Evolutionary conservation across 2,797 vertebrate species (phyloP), one percentile per base, ranked within the genome.

Genomic region (Danionella dracula): DNA sequence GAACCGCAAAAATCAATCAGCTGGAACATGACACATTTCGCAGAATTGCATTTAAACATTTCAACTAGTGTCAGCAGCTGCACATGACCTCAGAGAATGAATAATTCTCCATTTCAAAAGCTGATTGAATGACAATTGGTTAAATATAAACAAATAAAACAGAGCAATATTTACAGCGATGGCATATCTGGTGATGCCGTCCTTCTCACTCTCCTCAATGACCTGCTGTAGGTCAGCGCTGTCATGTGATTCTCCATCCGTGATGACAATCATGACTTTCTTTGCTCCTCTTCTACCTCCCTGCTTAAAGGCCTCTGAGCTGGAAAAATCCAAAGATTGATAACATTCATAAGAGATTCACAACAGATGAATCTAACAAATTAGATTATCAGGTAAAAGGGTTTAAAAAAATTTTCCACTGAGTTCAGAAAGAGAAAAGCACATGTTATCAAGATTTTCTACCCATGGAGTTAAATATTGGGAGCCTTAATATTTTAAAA

Each of bases 181-280:
- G 0, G 97, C 96, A 0, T 99, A 99, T 74, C 96, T 86, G 60
- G 95, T 97, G 83, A 99, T 93, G 0, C 94, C 95, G 20, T 99
- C 97, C 69, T 78, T 90, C 85, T 99, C 96, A 0, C 96, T 94
- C 75, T 94, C 92, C 79, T 93, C 93, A 1, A 99, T 99, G 80
- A 92, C 97, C 74, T 89, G 92, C 80, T 96, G 87, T 70, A 99
- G 92, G 79, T 99, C 92, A 0, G 90, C 84, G 66, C 92, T 98
- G 87, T 99, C 97, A 1, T 99, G 97, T 5, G 96, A 99, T 73
- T 99, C 97, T 60, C 97, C 97, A 0, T 99, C 97, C 1, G 97
- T 99, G 82, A 99, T 98, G 72, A 99, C 96, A 1, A 99, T 99
- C 95, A 99, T 99, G 73, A 99, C 97, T 79, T 98, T 93, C 87